phyloP scores from a whole-genome alignment of 2,113 vertebrate species.

The Otis tarda region DNA sequence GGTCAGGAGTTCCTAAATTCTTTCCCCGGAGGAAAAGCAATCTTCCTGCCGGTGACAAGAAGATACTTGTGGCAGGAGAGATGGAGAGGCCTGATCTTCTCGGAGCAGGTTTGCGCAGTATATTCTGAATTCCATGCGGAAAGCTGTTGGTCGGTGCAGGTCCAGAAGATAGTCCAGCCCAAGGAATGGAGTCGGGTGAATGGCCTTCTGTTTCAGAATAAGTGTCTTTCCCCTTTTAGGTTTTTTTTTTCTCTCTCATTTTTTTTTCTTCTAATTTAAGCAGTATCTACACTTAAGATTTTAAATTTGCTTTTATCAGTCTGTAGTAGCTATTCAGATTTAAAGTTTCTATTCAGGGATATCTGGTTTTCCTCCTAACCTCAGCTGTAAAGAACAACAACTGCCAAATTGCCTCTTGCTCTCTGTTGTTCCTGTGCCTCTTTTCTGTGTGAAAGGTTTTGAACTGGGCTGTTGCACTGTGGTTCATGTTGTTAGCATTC shows the following conservation, averaged over 20 bases:
- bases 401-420: too few relatives aligned
- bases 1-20: not conserved
- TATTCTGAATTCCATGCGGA: not conserved
- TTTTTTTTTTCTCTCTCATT: not conserved
- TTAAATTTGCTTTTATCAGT: not conserved
- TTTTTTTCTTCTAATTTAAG: not conserved
- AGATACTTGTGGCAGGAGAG: not conserved
- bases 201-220: not conserved
- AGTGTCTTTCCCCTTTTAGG: not conserved
- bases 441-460: not conserved
- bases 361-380: not conserved
- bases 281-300: not conserved
- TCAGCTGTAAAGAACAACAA: not conserved
- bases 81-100: not conserved
- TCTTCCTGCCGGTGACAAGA: not conserved
- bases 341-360: not conserved
- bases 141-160: not conserved
- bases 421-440: accelerated
- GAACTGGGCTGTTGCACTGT: not conserved
- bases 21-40: not conserved
- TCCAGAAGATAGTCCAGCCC: not conserved
- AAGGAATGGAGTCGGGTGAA: too few relatives aligned
- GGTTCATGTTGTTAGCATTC: not conserved
- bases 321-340: not conserved
- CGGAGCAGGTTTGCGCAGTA: not conserved